phyloP scores from a whole-genome alignment of 2,888 invertebrate genomes.

The Magallana nippona region DNA sequence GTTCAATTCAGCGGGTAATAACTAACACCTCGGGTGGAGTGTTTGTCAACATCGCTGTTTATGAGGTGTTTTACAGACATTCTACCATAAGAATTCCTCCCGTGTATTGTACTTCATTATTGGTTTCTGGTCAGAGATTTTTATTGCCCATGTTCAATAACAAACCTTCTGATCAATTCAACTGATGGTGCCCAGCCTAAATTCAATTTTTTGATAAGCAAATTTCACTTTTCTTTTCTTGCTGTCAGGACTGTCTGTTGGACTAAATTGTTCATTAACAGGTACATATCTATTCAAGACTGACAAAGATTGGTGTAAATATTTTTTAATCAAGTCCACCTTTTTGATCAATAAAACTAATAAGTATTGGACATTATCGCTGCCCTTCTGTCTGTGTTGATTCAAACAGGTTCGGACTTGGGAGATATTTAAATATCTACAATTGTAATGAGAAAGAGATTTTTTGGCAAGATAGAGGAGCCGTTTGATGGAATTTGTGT shows the following conservation, averaged over 20 bases:
- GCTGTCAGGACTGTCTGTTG: too few relatives aligned
- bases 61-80: conserved; percentile 16
- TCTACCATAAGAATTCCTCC: background rate
- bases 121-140: background rate
- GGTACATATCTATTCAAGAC: too few relatives aligned
- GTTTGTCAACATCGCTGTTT: conserved; percentile 23
- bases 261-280: too few relatives aligned
- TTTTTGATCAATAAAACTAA: background rate
- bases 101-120: background rate
- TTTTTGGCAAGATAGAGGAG: conserved; percentile 27
- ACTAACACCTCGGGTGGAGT: conserved; percentile 9
- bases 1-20: conserved; percentile 9
- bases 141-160: background rate
- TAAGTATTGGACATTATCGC: background rate
- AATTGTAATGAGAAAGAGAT: conserved; percentile 22
- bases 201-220: too few relatives aligned
- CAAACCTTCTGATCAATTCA: too few relatives aligned
- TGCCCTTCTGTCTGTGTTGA: background rate
- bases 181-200: too few relatives aligned
- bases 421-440: conserved; percentile 15
- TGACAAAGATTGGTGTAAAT: too few relatives aligned
- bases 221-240: too few relatives aligned
- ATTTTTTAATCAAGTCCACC: background rate
- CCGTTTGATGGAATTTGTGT: background rate
- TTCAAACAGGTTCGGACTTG: conserved; percentile 5